These are phyloP conservation scores for Oncorhynchus gorbuscha DNA, from an alignment of 2,113 vertebrate species.

Conservation along the genomic window DNA sequence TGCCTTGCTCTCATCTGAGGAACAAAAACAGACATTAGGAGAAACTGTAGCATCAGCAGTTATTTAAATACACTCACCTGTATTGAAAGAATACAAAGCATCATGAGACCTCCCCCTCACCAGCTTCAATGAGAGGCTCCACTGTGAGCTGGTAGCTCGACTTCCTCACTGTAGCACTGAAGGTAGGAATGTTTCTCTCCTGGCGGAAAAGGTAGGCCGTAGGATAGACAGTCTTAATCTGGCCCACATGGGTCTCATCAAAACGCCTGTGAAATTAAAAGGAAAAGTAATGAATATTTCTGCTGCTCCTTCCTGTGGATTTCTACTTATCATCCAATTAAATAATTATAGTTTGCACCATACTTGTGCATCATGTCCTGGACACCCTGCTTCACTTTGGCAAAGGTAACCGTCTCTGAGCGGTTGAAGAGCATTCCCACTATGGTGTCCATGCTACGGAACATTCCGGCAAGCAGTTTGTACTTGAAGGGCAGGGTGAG, in stretches of 20 bases:
- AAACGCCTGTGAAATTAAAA: constrained; percentile 76
- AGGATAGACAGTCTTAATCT: constrained; percentile 87
- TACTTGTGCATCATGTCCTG: constrained; percentile 93
- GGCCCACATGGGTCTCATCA: constrained; percentile 84
- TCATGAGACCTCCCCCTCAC: constrained; percentile 56
- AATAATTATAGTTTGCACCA: background rate
- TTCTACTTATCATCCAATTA: background rate
- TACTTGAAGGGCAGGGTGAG: constrained; percentile 86
- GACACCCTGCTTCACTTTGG: constrained; percentile 87
- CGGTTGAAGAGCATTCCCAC: constrained; percentile 91
- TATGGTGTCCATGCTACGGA: constrained; percentile 89
- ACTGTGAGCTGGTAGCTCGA: constrained; percentile 87
- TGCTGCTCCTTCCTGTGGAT: background rate
- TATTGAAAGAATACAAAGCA: background rate
- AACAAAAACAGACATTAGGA: background rate
- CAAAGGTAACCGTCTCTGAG: constrained; percentile 82
- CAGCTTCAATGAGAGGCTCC: constrained; percentile 80
- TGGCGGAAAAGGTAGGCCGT: constrained; percentile 82
- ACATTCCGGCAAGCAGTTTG: constrained; percentile 89
- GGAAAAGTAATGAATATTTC: background rate
- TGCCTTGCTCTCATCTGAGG: constrained; percentile 50
- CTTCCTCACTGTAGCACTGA: constrained; percentile 60
- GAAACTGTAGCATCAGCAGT: background rate
- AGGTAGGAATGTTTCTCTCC: constrained; percentile 84
- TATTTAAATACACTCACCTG: background rate